A percentile compares a stretch with the other conserved stretches of the same genome.
Evolutionary conservation across 2,888 invertebrate genomes (phyloP).

Genomic region (Theodoxus fluviatilis): DNA sequence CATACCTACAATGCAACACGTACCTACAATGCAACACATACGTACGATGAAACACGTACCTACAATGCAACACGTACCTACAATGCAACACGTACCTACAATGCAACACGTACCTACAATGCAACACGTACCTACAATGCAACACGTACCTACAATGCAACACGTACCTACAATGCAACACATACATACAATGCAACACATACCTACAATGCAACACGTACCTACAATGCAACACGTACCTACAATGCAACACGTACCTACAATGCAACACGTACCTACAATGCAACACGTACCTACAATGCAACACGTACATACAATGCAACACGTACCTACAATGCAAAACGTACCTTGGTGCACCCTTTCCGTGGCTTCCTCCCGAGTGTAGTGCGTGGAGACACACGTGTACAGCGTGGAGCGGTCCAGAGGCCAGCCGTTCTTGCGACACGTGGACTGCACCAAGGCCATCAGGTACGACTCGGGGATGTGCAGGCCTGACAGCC

Average conservation of each 20-base stretch:
- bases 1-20: neutral
- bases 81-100: neutral
- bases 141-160: neutral
- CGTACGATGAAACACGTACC: neutral
- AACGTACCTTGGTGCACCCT: slow-evolving; percentile 73
- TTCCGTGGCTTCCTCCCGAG: slow-evolving; percentile 79
- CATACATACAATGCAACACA: neutral
- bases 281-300: neutral
- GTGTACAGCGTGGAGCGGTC: slow-evolving; percentile 86
- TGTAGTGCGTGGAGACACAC: slow-evolving; percentile 68
- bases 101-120: neutral
- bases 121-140: neutral
- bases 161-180: neutral
- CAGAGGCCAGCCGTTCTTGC: slow-evolving; percentile 85
- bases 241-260: neutral
- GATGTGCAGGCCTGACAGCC: slow-evolving; percentile 88
- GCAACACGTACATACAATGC: neutral
- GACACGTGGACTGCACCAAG: slow-evolving; percentile 86
- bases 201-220: neutral
- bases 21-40: neutral
- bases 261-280: neutral
- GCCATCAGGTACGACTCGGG: slow-evolving; percentile 91
- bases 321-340: neutral
- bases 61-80: neutral
- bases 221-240: neutral